Conservation (phyloP, 1,140 invertebrate genomes). For the Saccostrea glomerata region DNA sequence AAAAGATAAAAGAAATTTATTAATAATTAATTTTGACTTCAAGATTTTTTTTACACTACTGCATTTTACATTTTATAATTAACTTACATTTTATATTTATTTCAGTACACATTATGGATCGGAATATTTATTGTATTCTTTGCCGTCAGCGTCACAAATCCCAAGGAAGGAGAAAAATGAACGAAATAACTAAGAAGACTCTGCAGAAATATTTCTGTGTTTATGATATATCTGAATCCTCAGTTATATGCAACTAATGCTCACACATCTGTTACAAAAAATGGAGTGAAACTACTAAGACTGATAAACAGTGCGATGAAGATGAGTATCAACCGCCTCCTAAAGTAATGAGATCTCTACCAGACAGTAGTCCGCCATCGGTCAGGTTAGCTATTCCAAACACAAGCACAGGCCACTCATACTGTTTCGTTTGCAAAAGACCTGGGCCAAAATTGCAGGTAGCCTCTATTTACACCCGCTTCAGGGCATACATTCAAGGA, state of each 20-base stretch:
- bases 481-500: background rate
- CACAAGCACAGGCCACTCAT: constrained; percentile 18
- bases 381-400: constrained; percentile 3
- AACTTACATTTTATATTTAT: no score
- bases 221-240: background rate
- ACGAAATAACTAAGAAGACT: background rate
- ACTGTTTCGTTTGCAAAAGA: constrained; percentile 32
- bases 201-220: background rate
- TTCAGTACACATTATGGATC: no score
- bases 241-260: background rate
- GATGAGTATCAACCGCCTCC: no score
- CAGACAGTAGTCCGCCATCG: background rate
- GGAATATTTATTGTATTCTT: background rate
- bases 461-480: background rate
- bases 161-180: background rate
- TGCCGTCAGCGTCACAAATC: background rate
- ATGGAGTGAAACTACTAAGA: no score
- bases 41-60: no score
- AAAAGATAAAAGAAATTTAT: no score
- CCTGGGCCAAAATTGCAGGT: background rate
- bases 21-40: no score
- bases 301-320: no score
- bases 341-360: no score
- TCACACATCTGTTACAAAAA: background rate
- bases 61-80: no score